Conservation (phyloP, 2,888 invertebrate genomes). For the Apodemia mormo region DNA sequence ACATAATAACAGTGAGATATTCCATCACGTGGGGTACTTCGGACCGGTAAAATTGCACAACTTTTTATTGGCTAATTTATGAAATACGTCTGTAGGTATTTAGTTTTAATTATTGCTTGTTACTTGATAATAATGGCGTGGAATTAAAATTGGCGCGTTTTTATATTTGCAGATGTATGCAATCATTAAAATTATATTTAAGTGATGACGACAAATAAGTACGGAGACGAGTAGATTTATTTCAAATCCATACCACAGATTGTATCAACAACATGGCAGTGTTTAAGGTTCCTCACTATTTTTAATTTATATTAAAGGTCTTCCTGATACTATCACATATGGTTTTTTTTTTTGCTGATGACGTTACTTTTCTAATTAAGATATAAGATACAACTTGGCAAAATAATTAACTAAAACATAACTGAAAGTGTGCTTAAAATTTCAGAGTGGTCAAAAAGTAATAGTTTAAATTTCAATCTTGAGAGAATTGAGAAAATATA, state of each 20-base stretch:
- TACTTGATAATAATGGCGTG: conserved; percentile 1
- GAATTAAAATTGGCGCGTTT: conserved; percentile 15
- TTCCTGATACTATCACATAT: no score
- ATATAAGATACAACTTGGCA: no score
- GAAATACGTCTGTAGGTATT: conserved; percentile 11
- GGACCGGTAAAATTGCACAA: conserved; percentile 28
- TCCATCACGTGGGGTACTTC: conserved; percentile 48
- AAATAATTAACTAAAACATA: no score
- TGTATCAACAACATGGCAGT: no score
- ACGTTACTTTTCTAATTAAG: no score
- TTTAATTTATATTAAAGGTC: no score
- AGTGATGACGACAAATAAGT: background rate
- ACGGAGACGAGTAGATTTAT: background rate
- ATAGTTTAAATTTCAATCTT: no score
- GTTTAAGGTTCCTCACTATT: no score
- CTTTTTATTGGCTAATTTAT: conserved; percentile 7
- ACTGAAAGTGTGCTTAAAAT: no score
- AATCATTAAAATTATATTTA: conserved; percentile 4
- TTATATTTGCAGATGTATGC: conserved; percentile 2
- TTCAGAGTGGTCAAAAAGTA: no score
- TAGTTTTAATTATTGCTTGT: conserved; percentile 14
- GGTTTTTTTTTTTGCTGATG: no score
- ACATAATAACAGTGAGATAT: conserved; percentile 61
- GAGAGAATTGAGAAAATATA: no score
- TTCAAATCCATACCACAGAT: background rate